Conservation (phyloP, 1,140 invertebrate species). For the Sycobia sp. region DNA sequence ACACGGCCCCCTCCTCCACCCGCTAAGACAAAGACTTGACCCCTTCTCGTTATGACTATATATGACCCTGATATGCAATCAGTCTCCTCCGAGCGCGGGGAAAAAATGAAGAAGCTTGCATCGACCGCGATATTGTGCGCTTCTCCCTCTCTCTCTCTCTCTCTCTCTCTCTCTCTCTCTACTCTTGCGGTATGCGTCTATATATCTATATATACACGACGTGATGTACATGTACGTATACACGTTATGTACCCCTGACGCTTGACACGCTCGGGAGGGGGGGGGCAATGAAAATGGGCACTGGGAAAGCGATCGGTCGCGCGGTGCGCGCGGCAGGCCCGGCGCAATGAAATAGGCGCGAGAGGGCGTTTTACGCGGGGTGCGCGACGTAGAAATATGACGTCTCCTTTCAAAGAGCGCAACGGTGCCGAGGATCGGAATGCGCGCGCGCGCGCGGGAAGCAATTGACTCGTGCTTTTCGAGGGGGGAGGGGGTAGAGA, state of each 20-base stretch:
- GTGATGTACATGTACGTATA: too few species aligned
- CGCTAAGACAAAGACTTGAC: neutral
- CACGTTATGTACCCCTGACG: too few species aligned
- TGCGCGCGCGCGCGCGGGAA: too few species aligned
- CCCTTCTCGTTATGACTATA: slow-evolving; percentile 2
- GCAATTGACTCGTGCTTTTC: too few species aligned
- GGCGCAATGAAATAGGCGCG: slow-evolving; percentile 21
- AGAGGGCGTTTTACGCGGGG: slow-evolving; percentile 24
- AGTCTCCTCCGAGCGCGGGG: neutral
- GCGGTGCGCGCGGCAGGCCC: too few species aligned
- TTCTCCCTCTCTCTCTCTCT: too few species aligned
- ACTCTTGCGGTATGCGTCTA: too few species aligned
- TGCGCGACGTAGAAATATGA: slow-evolving; percentile 35
- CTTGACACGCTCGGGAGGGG: neutral
- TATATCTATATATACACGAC: too few species aligned
- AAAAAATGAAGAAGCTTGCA: neutral
- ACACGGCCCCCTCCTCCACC: too few species aligned
- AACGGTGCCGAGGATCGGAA: slow-evolving; percentile 5
- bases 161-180: too few species aligned
- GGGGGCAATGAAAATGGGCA: slow-evolving; percentile 6
- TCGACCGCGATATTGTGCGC: too few species aligned
- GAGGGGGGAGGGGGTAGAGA: too few species aligned
- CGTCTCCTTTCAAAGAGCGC: slow-evolving; percentile 14
- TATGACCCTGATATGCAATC: slow-evolving; percentile 29
- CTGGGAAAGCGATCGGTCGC: slow-evolving; percentile 34